Conservation (phyloP, 2,113 vertebrate species). For the Hepsetus odoe region DNA sequence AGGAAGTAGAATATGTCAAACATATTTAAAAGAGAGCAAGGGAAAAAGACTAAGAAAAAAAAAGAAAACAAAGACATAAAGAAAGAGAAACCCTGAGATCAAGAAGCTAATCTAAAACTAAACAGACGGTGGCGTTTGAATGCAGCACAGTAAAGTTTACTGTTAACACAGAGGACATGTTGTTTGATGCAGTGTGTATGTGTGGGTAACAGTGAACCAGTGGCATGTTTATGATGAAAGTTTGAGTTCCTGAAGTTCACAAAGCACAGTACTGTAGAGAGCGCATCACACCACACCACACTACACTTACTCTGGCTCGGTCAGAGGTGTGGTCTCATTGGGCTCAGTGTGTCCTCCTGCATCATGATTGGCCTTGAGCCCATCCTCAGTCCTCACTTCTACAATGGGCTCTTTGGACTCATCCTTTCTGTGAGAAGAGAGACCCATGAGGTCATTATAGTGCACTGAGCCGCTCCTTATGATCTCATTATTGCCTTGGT, state of each 20-base stretch:
- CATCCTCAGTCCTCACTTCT: conserved; percentile 92
- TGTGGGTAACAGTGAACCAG: not conserved
- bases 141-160: not conserved
- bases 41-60: conserved; percentile 66
- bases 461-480: conserved; percentile 4
- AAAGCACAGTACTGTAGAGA: not conserved
- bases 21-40: not conserved
- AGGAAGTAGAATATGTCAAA: not conserved
- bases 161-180: conserved; percentile 35
- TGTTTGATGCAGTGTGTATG: not conserved
- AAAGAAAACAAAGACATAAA: conserved; percentile 52
- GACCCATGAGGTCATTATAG: conserved; percentile 26
- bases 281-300: not conserved
- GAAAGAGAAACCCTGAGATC: conserved; percentile 56
- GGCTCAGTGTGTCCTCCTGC: conserved; percentile 92
- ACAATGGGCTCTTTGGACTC: conserved; percentile 98
- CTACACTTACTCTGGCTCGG: conserved; percentile 91
- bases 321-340: conserved; percentile 95
- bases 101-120: conserved; percentile 51
- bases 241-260: not conserved
- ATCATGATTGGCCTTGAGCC: conserved; percentile 92
- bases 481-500: not conserved
- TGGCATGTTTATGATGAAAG: not conserved
- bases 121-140: not conserved
- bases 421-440: conserved; percentile 82